A percentile compares a stretch with the other conserved stretches of the same genome.
Evolutionary conservation across 2,888 invertebrate species (phyloP).

Genomic region (Troides oblongomaculatus): DNA sequence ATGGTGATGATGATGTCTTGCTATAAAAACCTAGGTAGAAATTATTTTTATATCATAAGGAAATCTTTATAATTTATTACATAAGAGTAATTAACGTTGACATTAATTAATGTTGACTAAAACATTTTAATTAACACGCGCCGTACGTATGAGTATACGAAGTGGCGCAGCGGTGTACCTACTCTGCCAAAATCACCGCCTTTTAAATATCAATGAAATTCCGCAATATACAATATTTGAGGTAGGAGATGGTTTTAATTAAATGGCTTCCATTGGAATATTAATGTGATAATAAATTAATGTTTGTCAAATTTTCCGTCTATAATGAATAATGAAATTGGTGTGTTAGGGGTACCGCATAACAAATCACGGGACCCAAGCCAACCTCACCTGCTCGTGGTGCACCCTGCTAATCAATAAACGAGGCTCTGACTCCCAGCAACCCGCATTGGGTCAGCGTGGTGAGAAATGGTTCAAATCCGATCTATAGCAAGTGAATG

Average conservation of each 20-base stretch:
- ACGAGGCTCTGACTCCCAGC: too few relatives aligned
- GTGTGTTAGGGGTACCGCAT: too few relatives aligned
- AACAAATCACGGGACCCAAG: too few relatives aligned
- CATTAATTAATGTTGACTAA: too few relatives aligned
- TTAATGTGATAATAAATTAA: slow-evolving; percentile 2
- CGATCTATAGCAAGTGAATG: too few relatives aligned
- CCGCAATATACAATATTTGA: slow-evolving; percentile 16
- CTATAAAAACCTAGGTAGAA: background rate
- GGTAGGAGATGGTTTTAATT: background rate
- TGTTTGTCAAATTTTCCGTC: too few relatives aligned
- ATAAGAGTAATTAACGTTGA: background rate
- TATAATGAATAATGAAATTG: background rate
- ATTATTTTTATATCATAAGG: background rate
- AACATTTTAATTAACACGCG: slow-evolving; percentile 18
- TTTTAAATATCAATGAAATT: slow-evolving; percentile 23
- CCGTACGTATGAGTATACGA: background rate
- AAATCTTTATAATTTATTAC: background rate
- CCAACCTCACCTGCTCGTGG: too few relatives aligned
- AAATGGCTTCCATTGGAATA: slow-evolving; percentile 16
- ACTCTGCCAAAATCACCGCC: slow-evolving; percentile 9
- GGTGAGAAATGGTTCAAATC: too few relatives aligned
- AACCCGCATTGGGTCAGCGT: too few relatives aligned
- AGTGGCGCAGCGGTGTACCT: background rate
- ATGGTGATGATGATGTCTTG: too few relatives aligned
- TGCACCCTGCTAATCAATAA: too few relatives aligned